Evolutionary conservation across 2,888 invertebrate genomes (phyloP).

Genomic region (Drosophila anomalata): DNA sequence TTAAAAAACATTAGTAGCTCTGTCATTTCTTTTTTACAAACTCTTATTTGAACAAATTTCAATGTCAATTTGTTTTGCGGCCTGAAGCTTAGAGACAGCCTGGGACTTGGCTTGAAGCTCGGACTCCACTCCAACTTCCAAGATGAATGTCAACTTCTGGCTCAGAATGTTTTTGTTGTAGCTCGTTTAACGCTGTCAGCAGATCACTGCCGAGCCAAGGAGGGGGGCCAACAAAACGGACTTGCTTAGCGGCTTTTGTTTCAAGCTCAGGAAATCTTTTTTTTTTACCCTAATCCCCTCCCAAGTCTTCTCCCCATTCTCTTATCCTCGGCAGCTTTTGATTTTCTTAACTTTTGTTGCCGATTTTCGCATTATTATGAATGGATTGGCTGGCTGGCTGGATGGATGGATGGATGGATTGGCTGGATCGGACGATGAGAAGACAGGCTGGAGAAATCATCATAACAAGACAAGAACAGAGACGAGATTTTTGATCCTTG

Average conservation of each 20-base stretch:
- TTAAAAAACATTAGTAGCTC: too few relatives aligned
- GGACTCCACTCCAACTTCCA: conserved; percentile 12
- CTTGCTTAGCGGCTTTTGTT: conserved; percentile 54
- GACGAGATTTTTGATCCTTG: conserved; percentile 70
- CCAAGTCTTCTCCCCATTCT: neutral
- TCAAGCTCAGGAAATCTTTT: conserved; percentile 43
- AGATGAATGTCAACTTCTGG: conserved; percentile 37
- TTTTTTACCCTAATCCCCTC: conserved; percentile 35
- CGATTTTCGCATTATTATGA: conserved; percentile 73
- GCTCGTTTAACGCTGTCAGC: conserved; percentile 59
- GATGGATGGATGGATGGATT: conserved; percentile 24
- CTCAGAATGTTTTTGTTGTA: conserved; percentile 27
- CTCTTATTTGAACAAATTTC: conserved; percentile 23
- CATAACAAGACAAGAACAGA: conserved; percentile 71
- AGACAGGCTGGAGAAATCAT: conserved; percentile 57
- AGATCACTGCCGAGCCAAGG: conserved; percentile 5
- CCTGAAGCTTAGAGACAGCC: conserved; percentile 29
- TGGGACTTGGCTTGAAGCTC: conserved; percentile 15
- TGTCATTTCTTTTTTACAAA: conserved; percentile 19
- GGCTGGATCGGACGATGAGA: conserved; percentile 6
- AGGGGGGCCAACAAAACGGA: conserved; percentile 24
- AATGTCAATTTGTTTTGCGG: conserved; percentile 49
- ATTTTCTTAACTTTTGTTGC: conserved; percentile 68
- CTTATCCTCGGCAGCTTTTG: conserved; percentile 59
- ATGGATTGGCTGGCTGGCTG: conserved; percentile 49